phyloP scores from a whole-genome alignment of 2,888 invertebrate species.

The Coleophora deauratella region DNA sequence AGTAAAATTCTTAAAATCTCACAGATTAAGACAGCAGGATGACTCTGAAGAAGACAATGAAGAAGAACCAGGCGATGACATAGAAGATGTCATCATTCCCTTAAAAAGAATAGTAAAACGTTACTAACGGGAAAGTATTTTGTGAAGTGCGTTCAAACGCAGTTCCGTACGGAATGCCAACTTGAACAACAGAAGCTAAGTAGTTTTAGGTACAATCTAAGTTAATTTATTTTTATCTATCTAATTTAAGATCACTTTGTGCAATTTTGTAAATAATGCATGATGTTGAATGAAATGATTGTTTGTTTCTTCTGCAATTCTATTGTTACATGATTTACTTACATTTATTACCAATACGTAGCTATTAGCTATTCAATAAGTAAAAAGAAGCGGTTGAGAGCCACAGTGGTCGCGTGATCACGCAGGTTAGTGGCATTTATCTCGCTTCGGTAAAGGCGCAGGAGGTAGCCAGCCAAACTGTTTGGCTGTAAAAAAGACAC shows the following conservation, averaged over 20 bases:
- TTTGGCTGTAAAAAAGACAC: too few relatives aligned
- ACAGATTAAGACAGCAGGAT: not conserved
- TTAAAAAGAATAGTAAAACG: too few relatives aligned
- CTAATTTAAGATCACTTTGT: constrained; percentile 17
- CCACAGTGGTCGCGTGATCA: too few relatives aligned
- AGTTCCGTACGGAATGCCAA: constrained; percentile 34
- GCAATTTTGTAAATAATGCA: constrained; percentile 57
- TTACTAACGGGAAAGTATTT: too few relatives aligned
- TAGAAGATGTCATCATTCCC: too few relatives aligned
- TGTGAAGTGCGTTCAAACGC: constrained; percentile 28
- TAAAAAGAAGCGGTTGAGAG: too few relatives aligned
- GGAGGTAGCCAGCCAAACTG: too few relatives aligned
- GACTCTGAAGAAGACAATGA: not conserved
- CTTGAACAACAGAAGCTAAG: constrained; percentile 30
- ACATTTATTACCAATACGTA: too few relatives aligned
- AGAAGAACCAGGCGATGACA: constrained; percentile 4
- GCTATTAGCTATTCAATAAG: too few relatives aligned
- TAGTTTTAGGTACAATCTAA: constrained; percentile 10
- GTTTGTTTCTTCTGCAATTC: not conserved
- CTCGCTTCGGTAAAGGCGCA: too few relatives aligned
- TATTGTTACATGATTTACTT: too few relatives aligned
- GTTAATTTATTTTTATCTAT: constrained; percentile 13
- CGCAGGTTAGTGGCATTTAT: too few relatives aligned
- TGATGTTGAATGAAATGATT: constrained; percentile 17
- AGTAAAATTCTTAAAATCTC: not conserved